Base-by-base conservation (phyloP, 2,888 invertebrate species). In the Morpho helenor region DNA sequence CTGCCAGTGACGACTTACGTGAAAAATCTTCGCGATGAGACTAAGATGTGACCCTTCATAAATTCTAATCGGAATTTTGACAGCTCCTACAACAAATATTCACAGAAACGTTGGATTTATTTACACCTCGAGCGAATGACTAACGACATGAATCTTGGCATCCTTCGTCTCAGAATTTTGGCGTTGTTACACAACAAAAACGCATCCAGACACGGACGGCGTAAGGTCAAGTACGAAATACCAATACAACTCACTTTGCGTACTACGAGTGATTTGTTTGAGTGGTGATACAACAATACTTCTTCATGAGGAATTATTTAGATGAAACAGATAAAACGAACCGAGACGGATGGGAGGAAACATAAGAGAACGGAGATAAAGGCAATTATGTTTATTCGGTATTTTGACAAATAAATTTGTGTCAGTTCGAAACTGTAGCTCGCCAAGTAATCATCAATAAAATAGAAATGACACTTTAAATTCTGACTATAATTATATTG, bases 321-420 rank as follows among this genome's bases (percentile, higher is more conserved):
- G 70, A 63, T 57, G 53, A 66, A 63, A 69, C 67, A 67, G 68
- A 73, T 66, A 64, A 82, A 82, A 79, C 65, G 74, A 83, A 81
- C 69, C 68, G 66, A 74, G 78, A 72, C 69, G 75, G 70, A 74
- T 70, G 70, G 76, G 76, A 74, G 68, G 75, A 78, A 84, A 85
- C 79, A 75, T 80, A 84, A 79, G 82, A 82, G 79, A 83, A 80
- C 76, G 77, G 75, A 76, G 74, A 68, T 75, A 73, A 70, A 79
- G 70, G 75, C 73, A 76, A 82, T 74, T 77, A 81, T 79, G 77
- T 84, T 79, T 82, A 80, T 75, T 84, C 80, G 81, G 82, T 88
- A 84, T 87, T 88, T 87, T 88, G 88, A 85, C 85, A 86, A 87
- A 81, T 82, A 72, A 74, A 74, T 85, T 85, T 82, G 77, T 84